Evolutionary conservation across 2,888 invertebrate genomes (phyloP).

Genomic region (Masnerella sp.): DNA sequence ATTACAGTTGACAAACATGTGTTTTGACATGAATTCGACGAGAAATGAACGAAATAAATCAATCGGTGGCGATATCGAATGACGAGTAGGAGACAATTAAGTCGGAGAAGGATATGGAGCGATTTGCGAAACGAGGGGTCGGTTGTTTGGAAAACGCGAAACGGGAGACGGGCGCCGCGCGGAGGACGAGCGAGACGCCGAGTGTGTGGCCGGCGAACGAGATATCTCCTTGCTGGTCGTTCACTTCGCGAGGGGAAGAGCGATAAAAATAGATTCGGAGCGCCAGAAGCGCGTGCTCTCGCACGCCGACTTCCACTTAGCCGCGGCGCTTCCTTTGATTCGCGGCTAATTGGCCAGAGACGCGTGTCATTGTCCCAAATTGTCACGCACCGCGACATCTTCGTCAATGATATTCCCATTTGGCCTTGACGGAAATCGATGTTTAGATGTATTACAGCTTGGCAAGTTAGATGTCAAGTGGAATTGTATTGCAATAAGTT

Average conservation of each 20-base stretch:
- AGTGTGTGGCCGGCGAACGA: conserved; percentile 61
- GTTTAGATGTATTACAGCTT: no score
- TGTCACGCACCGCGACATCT: no score
- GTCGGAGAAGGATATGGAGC: background rate
- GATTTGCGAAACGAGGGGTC: background rate
- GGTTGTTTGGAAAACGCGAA: background rate
- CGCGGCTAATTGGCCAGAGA: conserved; percentile 29
- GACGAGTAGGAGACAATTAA: no score
- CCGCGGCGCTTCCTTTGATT: conserved; percentile 49
- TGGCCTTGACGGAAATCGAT: no score
- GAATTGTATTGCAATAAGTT: no score
- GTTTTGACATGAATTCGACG: no score
- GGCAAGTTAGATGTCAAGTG: no score
- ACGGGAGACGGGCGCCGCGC: conserved; percentile 5
- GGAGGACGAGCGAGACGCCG: conserved; percentile 31
- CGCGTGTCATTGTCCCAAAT: conserved; percentile 27
- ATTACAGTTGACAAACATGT: no score
- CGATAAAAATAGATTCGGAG: conserved; percentile 75
- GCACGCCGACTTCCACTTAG: conserved; percentile 63
- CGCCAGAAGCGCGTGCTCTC: conserved; percentile 71
- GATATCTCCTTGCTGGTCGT: conserved; percentile 77
- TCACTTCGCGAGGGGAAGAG: conserved; percentile 76
- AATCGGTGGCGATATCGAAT: no score
- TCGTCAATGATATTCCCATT: no score
- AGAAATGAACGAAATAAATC: no score